phyloP scores from a whole-genome alignment of 1,140 invertebrate genomes.

The Drosophila prosaltans region DNA sequence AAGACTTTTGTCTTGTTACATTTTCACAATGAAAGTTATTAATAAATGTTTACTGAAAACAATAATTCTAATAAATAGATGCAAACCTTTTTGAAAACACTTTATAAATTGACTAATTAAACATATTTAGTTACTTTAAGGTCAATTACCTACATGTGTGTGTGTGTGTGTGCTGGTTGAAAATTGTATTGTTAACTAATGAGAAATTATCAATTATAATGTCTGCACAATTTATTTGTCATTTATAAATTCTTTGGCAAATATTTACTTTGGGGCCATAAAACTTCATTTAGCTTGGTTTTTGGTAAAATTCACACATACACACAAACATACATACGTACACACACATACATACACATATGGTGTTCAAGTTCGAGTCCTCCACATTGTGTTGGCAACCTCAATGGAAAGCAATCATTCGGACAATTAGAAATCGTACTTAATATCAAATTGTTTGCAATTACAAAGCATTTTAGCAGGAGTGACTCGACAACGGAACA shows the following conservation, averaged over 20 bases:
- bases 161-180: neutral
- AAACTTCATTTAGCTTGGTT: conserved; percentile 18
- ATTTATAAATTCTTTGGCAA: conserved; percentile 20
- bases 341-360: neutral
- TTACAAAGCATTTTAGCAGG: conserved; percentile 71
- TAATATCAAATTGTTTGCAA: conserved; percentile 78
- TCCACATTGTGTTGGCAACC: conserved; percentile 11
- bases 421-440: conserved; percentile 77
- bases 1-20: too few species aligned
- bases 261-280: conserved; percentile 24
- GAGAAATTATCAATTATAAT: conserved; percentile 10
- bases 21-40: too few species aligned
- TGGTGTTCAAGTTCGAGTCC: neutral
- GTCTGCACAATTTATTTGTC: conserved; percentile 16
- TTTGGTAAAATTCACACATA: neutral
- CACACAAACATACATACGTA: neutral
- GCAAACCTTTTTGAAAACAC: too few species aligned
- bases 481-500: conserved; percentile 8
- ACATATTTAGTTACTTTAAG: neutral
- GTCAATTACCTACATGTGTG: too few species aligned
- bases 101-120: neutral
- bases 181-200: conserved; percentile 6
- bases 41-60: too few species aligned
- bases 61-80: too few species aligned
- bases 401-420: conserved; percentile 73